Evolutionary conservation across 2,113 vertebrate species (phyloP).

Genomic region (Otocyon megalotis): DNA sequence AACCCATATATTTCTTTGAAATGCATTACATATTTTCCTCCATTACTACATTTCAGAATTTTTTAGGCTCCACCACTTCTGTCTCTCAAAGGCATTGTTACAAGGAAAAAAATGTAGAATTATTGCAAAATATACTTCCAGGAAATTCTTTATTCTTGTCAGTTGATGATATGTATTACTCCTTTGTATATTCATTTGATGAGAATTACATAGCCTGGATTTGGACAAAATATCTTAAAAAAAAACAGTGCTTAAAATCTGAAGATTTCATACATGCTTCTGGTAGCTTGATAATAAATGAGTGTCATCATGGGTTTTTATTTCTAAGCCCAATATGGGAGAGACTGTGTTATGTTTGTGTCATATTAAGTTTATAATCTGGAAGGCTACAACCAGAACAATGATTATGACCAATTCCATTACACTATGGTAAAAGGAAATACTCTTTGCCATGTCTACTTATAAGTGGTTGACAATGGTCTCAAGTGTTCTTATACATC

Average conservation of each 20-base stretch:
- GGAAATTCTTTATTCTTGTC: slow-evolving; percentile 10
- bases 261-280: neutral
- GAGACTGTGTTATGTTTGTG: neutral
- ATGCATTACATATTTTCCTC: slow-evolving; percentile 21
- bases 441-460: neutral
- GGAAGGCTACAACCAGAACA: neutral
- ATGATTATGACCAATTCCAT: neutral
- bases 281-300: neutral
- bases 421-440: neutral
- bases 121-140: slow-evolving; percentile 18
- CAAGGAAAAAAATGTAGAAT: slow-evolving; percentile 50
- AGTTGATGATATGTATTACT: neutral
- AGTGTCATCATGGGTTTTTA: neutral
- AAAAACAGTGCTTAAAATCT: neutral
- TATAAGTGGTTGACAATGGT: neutral
- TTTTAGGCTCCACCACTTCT: slow-evolving; percentile 44
- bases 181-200: neutral
- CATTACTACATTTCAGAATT: slow-evolving; percentile 63
- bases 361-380: neutral
- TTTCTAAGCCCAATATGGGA: neutral
- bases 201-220: slow-evolving; percentile 6
- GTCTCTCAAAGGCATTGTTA: slow-evolving; percentile 42
- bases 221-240: neutral
- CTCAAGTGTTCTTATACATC: neutral
- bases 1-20: slow-evolving; percentile 44